Conservation (phyloP, 2,113 vertebrate species). For the Epinephelus cyanopodus region DNA sequence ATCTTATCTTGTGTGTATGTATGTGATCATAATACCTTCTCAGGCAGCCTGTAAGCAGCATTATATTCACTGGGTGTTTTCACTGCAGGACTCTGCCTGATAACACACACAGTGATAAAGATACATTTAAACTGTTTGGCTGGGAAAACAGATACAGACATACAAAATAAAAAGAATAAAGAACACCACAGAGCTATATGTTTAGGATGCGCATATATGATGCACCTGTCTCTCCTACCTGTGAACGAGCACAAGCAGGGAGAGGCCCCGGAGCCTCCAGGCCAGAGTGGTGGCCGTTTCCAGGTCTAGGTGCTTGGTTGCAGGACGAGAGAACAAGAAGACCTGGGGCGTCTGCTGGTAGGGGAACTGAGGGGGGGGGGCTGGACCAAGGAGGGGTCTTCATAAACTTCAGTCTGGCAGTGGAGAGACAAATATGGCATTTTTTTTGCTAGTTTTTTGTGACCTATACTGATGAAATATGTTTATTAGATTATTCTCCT, state of each 20-base stretch:
- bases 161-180: neutral
- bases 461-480: neutral
- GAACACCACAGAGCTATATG: neutral
- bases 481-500: no score
- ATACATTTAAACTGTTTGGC: neutral
- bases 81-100: conserved; percentile 78
- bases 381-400: conserved; percentile 89
- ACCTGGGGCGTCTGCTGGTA: conserved; percentile 91
- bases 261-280: conserved; percentile 90
- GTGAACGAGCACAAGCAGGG: conserved; percentile 89
- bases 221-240: conserved; percentile 80
- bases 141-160: neutral
- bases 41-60: conserved; percentile 81
- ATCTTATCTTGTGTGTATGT: neutral
- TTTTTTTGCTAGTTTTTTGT: no score
- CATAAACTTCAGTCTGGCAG: conserved; percentile 86
- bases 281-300: conserved; percentile 88
- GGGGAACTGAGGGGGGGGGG: conserved; percentile 86
- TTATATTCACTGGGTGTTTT: conserved; percentile 79
- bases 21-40: conserved; percentile 68
- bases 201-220: no score
- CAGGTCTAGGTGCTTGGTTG: conserved; percentile 87
- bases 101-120: conserved; percentile 4
- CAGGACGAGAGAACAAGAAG: conserved; percentile 90
- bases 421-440: neutral